Conservation (phyloP, 2,113 vertebrate species). For the Antechinus flavipes region DNA sequence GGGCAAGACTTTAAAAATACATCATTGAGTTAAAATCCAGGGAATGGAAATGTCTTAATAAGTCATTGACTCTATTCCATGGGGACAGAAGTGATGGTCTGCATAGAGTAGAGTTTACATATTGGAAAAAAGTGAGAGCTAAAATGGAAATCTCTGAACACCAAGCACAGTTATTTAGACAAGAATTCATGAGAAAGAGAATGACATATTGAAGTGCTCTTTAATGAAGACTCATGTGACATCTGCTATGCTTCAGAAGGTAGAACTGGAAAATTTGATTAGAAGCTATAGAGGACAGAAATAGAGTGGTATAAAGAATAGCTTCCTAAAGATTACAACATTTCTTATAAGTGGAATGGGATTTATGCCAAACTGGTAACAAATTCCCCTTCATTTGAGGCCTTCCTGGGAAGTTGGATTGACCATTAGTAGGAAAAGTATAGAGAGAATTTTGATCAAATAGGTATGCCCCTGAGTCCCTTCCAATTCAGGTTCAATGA, state of each 20-base stretch:
- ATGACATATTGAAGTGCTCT: background rate
- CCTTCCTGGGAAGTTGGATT: background rate
- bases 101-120: background rate
- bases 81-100: background rate
- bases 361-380: background rate
- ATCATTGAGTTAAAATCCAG: background rate
- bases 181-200: background rate
- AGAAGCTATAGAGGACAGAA: background rate
- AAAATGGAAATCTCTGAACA: background rate
- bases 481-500: background rate
- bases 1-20: conserved; percentile 30
- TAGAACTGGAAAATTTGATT: background rate
- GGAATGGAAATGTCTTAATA: background rate
- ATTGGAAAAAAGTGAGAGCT: background rate
- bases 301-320: background rate
- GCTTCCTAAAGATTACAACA: background rate
- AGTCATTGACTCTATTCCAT: background rate
- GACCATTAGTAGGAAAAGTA: background rate
- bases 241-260: background rate
- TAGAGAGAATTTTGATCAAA: background rate
- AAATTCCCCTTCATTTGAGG: background rate
- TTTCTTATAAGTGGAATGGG: background rate
- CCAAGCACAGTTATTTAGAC: background rate
- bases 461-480: background rate
- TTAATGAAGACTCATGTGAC: conserved; percentile 4